These are phyloP conservation scores for Cephus cinctus DNA, from an alignment of 1,140 invertebrate genomes.

Conservation along the genomic window DNA sequence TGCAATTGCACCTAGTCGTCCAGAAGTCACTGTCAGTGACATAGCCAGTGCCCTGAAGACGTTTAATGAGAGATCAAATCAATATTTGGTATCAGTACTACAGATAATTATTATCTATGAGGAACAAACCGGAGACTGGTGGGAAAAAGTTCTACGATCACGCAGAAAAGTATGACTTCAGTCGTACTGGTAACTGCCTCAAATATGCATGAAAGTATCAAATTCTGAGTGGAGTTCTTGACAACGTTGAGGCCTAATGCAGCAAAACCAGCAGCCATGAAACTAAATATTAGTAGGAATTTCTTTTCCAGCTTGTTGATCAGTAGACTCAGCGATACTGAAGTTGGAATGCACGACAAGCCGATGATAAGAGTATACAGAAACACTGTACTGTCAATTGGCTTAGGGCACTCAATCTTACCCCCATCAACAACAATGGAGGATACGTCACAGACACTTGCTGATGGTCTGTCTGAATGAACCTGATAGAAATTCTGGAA, in stretches of 20 bases:
- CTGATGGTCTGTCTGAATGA: conserved; percentile 52
- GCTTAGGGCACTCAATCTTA: conserved; percentile 6
- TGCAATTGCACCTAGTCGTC: conserved; percentile 58
- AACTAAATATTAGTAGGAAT: conserved; percentile 51
- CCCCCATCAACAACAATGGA: conserved; percentile 4
- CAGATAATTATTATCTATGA: no score
- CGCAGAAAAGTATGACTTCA: conserved; percentile 43
- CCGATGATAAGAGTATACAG: conserved; percentile 45
- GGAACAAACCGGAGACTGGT: conserved; percentile 54
- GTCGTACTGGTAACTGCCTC: conserved; percentile 45
- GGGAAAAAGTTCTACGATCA: conserved; percentile 49
- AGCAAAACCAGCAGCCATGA: conserved; percentile 42
- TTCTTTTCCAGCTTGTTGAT: conserved; percentile 46
- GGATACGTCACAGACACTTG: conserved; percentile 62
- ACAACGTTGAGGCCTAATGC: conserved; percentile 54
- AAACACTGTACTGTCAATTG: conserved; percentile 40
- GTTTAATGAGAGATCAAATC: no score
- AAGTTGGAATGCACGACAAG: conserved; percentile 43
- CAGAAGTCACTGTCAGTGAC: conserved; percentile 58
- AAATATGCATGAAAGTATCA: conserved; percentile 48
- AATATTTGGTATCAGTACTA: no score
- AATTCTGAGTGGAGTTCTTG: conserved; percentile 45
- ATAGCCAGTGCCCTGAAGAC: conserved; percentile 58
- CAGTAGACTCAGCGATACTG: conserved; percentile 44
- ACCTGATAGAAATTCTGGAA: conserved; percentile 59